Evolutionary conservation across 2,113 vertebrate species (phyloP).

Genomic region (Varanus salvator): DNA sequence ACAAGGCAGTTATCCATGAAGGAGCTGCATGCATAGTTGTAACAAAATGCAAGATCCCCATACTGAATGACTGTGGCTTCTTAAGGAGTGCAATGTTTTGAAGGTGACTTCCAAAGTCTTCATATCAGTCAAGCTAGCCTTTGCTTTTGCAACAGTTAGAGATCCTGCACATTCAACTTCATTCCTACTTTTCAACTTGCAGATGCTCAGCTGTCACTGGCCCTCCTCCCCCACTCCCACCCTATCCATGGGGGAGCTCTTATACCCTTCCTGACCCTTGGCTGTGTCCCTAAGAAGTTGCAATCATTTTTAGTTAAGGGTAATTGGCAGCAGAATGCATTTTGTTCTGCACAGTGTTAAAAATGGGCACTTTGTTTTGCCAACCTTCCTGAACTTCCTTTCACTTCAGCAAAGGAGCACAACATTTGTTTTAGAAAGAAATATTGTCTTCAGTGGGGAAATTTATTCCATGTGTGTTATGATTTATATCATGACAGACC

Average conservation of each 20-base stretch:
- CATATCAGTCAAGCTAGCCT: neutral
- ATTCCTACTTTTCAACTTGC: neutral
- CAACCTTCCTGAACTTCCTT: conserved; percentile 81
- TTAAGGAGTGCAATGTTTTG: neutral
- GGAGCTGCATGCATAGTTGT: neutral
- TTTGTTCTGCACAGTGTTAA: conserved; percentile 78
- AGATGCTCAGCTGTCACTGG: neutral
- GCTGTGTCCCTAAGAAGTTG: conserved; percentile 69
- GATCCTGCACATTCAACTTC: neutral
- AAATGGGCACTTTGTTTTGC: conserved; percentile 81
- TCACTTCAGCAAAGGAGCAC: conserved; percentile 76
- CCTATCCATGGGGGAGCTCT: conserved; percentile 45
- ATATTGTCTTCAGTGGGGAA: conserved; percentile 82
- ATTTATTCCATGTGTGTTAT: conserved; percentile 85
- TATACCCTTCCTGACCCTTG: conserved; percentile 58
- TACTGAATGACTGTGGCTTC: neutral
- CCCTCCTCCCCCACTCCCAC: no score
- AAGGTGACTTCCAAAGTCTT: neutral
- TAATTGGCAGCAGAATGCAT: conserved; percentile 73
- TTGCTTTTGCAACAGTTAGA: neutral
- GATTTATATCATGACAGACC: conserved; percentile 81
- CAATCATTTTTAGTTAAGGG: conserved; percentile 71
- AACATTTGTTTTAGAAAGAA: conserved; percentile 86
- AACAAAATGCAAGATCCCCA: neutral
- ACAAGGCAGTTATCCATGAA: no score